A percentile compares a stretch with the other conserved stretches of the same genome.
Conservation (phyloP, 2,888 invertebrate species). For the Dorcus hopei region DNA sequence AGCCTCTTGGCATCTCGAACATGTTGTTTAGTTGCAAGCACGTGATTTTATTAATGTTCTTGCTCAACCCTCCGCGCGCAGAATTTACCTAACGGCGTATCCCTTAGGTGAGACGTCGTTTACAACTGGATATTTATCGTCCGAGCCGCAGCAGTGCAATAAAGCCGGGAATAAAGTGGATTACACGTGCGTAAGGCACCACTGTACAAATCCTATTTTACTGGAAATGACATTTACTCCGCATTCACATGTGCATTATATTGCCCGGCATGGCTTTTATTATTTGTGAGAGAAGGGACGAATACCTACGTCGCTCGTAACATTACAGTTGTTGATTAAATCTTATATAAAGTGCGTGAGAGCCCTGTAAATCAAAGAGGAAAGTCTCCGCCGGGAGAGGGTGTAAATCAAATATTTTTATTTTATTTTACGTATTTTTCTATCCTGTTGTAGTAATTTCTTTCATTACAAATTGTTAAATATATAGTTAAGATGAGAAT, state of each 20-base stretch:
- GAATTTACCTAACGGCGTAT: constrained; percentile 12
- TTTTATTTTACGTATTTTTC: too few relatives aligned
- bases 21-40: too few relatives aligned
- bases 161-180: constrained; percentile 16
- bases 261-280: constrained; percentile 8
- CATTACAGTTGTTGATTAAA: constrained; percentile 11
- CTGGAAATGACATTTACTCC: constrained; percentile 16
- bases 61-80: background rate
- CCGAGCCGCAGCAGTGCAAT: constrained; percentile 12
- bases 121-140: constrained; percentile 10
- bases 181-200: constrained; percentile 17
- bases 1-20: too few relatives aligned
- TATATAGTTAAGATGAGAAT: too few relatives aligned
- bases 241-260: constrained; percentile 16
- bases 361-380: constrained; percentile 1
- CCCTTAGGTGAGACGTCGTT: constrained; percentile 4
- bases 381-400: too few relatives aligned
- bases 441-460: too few relatives aligned
- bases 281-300: constrained; percentile 2
- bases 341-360: constrained; percentile 8
- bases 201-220: constrained; percentile 15
- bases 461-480: too few relatives aligned
- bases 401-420: too few relatives aligned
- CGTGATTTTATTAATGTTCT: too few relatives aligned
- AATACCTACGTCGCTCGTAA: background rate